phyloP scores from a whole-genome alignment of 2,888 invertebrate species.

The Parnassius mnemosyne region DNA sequence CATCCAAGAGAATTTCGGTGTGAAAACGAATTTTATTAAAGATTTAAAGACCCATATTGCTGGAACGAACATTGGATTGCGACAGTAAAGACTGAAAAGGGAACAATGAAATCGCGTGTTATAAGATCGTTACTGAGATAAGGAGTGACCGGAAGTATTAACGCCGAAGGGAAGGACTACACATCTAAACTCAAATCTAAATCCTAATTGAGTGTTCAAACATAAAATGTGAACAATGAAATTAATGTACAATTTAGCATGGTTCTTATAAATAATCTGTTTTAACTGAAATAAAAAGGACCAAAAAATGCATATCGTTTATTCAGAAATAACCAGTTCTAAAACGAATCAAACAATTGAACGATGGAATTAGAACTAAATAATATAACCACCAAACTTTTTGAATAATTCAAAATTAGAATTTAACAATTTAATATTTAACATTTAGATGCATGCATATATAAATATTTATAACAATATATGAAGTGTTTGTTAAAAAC shows the following conservation, averaged over 20 bases:
- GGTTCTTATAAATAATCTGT: too few relatives aligned
- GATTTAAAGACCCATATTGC: conserved; percentile 24
- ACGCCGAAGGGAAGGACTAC: conserved; percentile 5
- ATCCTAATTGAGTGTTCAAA: not conserved
- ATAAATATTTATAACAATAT: too few relatives aligned
- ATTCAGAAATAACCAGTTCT: too few relatives aligned
- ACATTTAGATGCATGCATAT: too few relatives aligned
- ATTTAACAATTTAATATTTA: too few relatives aligned
- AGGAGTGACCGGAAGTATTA: conserved; percentile 15
- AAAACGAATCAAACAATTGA: too few relatives aligned
- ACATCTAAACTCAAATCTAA: conserved; percentile 11
- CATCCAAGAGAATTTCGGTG: conserved; percentile 40
- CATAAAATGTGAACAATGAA: not conserved
- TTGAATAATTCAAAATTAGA: too few relatives aligned
- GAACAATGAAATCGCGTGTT: conserved; percentile 33
- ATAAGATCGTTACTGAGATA: conserved; percentile 11
- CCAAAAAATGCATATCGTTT: conserved; percentile 10
- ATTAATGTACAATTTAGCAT: too few relatives aligned
- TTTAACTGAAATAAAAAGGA: not conserved
- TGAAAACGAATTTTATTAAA: conserved; percentile 46
- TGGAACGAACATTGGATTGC: conserved; percentile 24
- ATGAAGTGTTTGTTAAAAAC: too few relatives aligned
- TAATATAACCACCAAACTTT: too few relatives aligned
- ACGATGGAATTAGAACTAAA: too few relatives aligned
- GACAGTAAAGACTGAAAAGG: conserved; percentile 40